Evolutionary conservation across 2,113 vertebrate genomes (phyloP).

Genomic region (Merops nubicus): DNA sequence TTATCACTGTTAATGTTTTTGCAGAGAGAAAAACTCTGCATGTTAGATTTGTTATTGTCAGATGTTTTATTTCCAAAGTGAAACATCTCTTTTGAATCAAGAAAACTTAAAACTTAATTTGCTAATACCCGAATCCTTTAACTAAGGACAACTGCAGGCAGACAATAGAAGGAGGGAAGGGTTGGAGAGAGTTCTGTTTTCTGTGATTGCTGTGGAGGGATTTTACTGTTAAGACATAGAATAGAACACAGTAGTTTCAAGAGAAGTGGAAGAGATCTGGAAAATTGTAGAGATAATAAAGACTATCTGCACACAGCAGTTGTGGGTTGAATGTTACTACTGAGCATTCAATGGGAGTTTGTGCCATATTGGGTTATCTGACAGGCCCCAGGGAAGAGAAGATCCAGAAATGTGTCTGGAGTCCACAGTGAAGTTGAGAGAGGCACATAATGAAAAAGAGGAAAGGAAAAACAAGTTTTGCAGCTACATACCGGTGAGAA

Average conservation of each 20-base stretch:
- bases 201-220: background rate
- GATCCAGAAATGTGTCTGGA: background rate
- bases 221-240: background rate
- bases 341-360: background rate
- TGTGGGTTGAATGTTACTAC: background rate
- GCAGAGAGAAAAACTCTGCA: background rate
- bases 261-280: background rate
- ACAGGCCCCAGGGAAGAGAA: background rate
- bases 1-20: background rate
- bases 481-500: background rate
- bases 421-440: background rate
- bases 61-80: background rate
- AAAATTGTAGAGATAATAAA: background rate
- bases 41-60: background rate
- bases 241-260: background rate
- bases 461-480: background rate
- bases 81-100: background rate
- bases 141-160: background rate
- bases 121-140: background rate
- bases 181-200: background rate
- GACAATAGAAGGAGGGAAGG: background rate
- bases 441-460: background rate
- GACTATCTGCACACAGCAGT: background rate
- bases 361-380: background rate
- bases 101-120: background rate